Base-by-base conservation (phyloP, 2,888 invertebrate genomes). In the Caenorhabditis sinica region DNA sequence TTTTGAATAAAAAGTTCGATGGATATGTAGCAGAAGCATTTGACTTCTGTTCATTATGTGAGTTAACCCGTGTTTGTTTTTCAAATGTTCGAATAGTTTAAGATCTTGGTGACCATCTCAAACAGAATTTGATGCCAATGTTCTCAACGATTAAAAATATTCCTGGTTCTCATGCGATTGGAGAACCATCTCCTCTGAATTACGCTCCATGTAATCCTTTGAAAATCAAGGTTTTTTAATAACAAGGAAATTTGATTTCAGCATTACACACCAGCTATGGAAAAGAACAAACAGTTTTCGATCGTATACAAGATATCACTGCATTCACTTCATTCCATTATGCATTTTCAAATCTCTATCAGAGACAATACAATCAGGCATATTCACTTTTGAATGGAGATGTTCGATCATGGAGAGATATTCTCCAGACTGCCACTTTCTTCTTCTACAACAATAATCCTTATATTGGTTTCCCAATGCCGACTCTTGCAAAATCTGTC, bases 41-140 rank as follows among this genome's bases (percentile, higher is more conserved):
- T 25, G 79, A 79, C 71, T 79, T 79, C 30, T 71, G 71, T 33
- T 61, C 51, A 8, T 61, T 79, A 33, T 79, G 79, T 79, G 15
- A 69, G 69, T 8, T 15, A 17, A 28, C 13, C n/a, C 23, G 3
- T 20, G 1, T 68, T 17, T 23, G 23, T 8, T 23, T 6, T 17
- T 1, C 13, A 17, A 13, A 45, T 17, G 28, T 33, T 45, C 25
- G 30, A n/a, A 17, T 0, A 25, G 0, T 28, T 76, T 49, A 40
- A 79, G 77, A 56, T 49, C 77, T 79, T 11, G 77, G 77, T 8
- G 77, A 79, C 25, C 77, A 79, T 45, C 69, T 79, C 3, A 71
- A 71, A 61, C 40, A 71, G 33, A 79, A 79, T 17, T 23, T 79
- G 1, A 36, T 79, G 9, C 77, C 77, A 28, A 79, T 69, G 69